These are phyloP conservation scores for Heliornis fulica DNA, from an alignment of 2,113 vertebrate species.

Conservation along the genomic window DNA sequence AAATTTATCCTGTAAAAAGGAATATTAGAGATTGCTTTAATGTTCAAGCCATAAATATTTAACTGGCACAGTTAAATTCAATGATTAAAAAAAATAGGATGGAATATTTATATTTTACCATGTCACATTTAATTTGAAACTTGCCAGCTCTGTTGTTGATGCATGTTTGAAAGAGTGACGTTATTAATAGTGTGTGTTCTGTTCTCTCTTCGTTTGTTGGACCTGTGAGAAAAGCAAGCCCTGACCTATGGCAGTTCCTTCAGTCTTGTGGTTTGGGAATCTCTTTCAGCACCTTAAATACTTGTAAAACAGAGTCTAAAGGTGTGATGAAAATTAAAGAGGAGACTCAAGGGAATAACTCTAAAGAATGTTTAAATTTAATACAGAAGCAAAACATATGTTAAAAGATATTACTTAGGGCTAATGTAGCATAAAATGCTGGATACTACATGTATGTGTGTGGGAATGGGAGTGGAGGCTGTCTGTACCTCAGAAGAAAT, in stretches of 20 bases:
- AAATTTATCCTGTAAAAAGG: background rate
- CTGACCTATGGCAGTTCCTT: slow-evolving; percentile 17
- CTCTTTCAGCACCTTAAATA: background rate
- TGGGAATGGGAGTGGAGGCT: background rate
- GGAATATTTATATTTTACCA: background rate
- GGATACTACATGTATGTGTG: background rate
- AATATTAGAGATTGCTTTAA: background rate
- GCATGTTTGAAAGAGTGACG: background rate
- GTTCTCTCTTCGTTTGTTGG: background rate
- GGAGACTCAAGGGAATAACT: background rate
- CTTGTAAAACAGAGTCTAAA: background rate
- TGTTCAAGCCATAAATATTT: background rate
- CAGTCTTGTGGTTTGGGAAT: background rate
- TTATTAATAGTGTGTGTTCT: background rate
- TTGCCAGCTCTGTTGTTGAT: background rate
- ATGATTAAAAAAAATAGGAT: background rate
- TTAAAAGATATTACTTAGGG: slow-evolving; percentile 49
- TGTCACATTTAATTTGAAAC: background rate
- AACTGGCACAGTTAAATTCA: background rate
- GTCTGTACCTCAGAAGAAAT: background rate
- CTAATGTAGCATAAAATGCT: background rate
- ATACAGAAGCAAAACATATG: slow-evolving; percentile 51
- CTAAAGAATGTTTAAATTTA: slow-evolving; percentile 50
- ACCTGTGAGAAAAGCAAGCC: background rate
- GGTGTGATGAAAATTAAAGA: slow-evolving; percentile 34